Base-by-base conservation (phyloP, 2,888 invertebrate genomes). In the Microctonus brassicae region DNA sequence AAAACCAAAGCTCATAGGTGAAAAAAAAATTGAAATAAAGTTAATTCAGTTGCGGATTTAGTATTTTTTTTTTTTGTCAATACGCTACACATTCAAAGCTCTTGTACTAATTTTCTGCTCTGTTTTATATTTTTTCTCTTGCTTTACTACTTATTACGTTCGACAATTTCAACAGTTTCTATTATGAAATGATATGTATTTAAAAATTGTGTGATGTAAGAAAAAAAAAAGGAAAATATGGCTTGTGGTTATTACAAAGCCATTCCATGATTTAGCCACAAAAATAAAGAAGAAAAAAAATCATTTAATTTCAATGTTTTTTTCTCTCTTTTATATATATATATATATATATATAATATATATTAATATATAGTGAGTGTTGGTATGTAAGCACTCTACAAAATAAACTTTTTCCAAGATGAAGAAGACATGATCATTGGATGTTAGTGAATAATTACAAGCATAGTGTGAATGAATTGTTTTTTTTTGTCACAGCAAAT, bases 151-250 rank as follows among this genome's bases (percentile, higher is more conserved):
- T 26, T 24, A 0, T 55, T 55, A 52, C 52, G 36, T 70, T 10
- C 34, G 53, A 64, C 34, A 64, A 58, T 39, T 67, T 58, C 20
- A 60, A 58, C 73, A 71, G 73, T 75, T 64, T 74, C 70, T 71
- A 58, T 67, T 73, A 74, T 69, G 33, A 67, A 74, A 75, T 75
- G 57, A 77, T 73, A 73, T 76, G 72, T 77, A 75, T 74, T 76
- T 76, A 72, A 72, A 61, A 68, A 55, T 63, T 70, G 4, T 76
- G 65, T 72, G 57, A 47, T 47, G 17, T 47, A n/a, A n/a, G 17
- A n/a, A 47, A 47, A 17, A 47, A 7, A 17, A 7, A 47, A 47
- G 29, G 7, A 47, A 6, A 17, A 47, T 47, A 47, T 17, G 47
- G 17, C 6, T 47, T 47, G 20, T 47, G 17, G 17, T 47, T 47